Conservation (phyloP, 2,797 vertebrate genomes). For the Eutrigla gurnardus region DNA sequence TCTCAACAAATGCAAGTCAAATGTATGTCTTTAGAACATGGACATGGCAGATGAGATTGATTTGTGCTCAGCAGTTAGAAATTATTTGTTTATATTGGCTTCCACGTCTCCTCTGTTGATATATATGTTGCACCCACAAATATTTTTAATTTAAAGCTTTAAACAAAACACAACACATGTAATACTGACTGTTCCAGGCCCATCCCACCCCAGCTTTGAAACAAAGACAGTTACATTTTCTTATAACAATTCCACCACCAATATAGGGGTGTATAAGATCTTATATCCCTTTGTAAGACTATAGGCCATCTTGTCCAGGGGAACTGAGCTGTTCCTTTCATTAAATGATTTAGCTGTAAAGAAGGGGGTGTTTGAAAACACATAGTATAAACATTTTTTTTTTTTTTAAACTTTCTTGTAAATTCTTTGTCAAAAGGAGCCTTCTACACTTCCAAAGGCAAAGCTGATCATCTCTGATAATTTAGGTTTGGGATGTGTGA, state of each 20-base stretch:
- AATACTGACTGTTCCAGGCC: background rate
- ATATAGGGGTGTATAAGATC: background rate
- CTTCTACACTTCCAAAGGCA: background rate
- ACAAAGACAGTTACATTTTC: background rate
- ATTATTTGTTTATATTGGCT: background rate
- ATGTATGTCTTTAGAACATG: constrained; percentile 12
- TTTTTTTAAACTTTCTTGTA: background rate
- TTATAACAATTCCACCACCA: background rate
- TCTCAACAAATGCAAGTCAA: constrained; percentile 20
- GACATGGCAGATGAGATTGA: background rate
- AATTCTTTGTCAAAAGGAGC: background rate
- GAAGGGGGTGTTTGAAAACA: no score
- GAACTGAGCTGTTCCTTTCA: background rate
- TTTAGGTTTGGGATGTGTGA: background rate
- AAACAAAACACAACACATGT: background rate
- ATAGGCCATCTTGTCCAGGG: no score
- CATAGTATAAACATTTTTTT: no score
- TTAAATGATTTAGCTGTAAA: background rate
- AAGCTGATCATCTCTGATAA: background rate
- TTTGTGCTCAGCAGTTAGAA: background rate
- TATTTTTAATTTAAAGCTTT: background rate
- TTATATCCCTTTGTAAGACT: background rate
- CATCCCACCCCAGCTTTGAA: background rate
- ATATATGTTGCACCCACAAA: background rate
- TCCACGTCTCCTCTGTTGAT: background rate